phyloP scores from a whole-genome alignment of 2,888 invertebrate species.

The Papilio protenor region DNA sequence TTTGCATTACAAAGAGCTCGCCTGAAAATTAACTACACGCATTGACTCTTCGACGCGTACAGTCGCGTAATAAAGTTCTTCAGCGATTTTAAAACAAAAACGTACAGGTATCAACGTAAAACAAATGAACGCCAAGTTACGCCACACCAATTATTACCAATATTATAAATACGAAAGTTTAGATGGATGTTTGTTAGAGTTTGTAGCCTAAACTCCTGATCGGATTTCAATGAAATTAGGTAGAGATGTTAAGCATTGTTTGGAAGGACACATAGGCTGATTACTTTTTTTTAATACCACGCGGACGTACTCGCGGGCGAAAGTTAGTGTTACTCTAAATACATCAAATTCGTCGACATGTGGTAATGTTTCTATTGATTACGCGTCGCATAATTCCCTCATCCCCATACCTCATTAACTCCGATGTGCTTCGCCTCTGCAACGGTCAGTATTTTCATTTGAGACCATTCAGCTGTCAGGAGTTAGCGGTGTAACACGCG shows the following conservation, averaged over 20 bases:
- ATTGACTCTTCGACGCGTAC: constrained; percentile 35
- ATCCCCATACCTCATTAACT: constrained; percentile 39
- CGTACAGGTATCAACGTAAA: background rate
- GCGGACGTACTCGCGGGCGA: too few species aligned
- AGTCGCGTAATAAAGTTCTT: constrained; percentile 17
- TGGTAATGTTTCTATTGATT: background rate
- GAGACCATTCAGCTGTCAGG: constrained; percentile 43
- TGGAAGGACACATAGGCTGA: too few species aligned
- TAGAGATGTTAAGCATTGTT: too few species aligned
- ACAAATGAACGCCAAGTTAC: background rate
- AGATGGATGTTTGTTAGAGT: too few species aligned
- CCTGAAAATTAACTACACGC: constrained; percentile 61
- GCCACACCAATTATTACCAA: background rate
- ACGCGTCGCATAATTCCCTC: constrained; percentile 17
- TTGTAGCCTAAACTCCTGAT: too few species aligned
- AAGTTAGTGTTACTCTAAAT: background rate
- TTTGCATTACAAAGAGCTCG: constrained; percentile 74
- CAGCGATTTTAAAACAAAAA: background rate
- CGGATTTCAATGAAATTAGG: too few species aligned
- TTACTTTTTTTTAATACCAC: too few species aligned
- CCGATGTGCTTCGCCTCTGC: constrained; percentile 40
- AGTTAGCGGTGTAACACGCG: constrained; percentile 29
- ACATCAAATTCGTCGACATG: background rate
- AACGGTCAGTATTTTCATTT: constrained; percentile 45
- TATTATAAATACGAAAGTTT: too few species aligned